Conservation (phyloP, 2,888 invertebrate species). For the Troides aeacus region DNA sequence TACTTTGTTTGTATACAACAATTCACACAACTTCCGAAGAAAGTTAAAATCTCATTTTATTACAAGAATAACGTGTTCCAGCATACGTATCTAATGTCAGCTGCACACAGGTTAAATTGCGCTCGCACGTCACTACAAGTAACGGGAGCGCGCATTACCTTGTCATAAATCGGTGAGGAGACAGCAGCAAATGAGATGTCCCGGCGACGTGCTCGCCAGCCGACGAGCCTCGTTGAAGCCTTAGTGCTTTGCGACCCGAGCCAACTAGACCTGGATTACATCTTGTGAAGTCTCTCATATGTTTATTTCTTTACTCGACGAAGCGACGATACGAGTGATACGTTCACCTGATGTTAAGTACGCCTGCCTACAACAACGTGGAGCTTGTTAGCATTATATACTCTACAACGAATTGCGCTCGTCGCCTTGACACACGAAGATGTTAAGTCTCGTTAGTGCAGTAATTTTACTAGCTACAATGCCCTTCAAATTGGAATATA, state of each 20-base stretch:
- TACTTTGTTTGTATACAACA: too few species aligned
- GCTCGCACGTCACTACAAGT: slow-evolving; percentile 18
- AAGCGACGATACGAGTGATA: too few species aligned
- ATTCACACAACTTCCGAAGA: too few species aligned
- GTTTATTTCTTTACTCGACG: too few species aligned
- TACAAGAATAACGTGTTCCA: neutral
- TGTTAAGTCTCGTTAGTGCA: too few species aligned
- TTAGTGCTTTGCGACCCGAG: slow-evolving; percentile 6
- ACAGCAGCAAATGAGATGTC: slow-evolving; percentile 46
- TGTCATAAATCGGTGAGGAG: slow-evolving; percentile 46
- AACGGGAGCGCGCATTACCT: slow-evolving; percentile 45
- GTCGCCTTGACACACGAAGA: too few species aligned
- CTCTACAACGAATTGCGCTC: too few species aligned
- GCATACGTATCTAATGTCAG: slow-evolving; percentile 24
- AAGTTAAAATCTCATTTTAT: neutral
- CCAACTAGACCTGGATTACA: slow-evolving; percentile 17
- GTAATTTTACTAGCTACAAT: too few species aligned
- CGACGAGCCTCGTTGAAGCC: slow-evolving; percentile 32
- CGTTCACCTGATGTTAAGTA: too few species aligned
- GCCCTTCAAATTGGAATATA: too few species aligned
- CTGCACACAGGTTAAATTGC: slow-evolving; percentile 27
- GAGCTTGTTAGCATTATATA: too few species aligned
- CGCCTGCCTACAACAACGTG: too few species aligned
- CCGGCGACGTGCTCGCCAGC: slow-evolving; percentile 30
- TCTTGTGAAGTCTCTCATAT: slow-evolving; percentile 4